phyloP scores from a whole-genome alignment of 2,797 vertebrate genomes.

The Tapirus indicus region DNA sequence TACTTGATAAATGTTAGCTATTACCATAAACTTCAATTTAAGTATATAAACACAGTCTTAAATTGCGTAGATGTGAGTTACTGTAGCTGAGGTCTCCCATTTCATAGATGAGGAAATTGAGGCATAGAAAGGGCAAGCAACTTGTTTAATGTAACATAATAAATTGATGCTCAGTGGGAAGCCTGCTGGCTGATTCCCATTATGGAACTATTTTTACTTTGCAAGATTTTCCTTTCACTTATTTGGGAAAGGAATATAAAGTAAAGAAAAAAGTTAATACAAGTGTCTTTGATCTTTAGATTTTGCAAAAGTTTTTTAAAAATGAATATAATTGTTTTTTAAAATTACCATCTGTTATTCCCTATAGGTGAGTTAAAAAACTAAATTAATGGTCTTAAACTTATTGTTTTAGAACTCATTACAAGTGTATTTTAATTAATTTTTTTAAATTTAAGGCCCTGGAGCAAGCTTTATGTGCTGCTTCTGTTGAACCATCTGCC shows the following conservation, averaged over 20 bases:
- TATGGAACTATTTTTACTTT: not conserved
- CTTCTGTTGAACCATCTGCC: constrained; percentile 39
- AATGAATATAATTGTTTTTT: constrained; percentile 15
- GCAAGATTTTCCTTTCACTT: not conserved
- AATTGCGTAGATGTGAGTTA: not conserved
- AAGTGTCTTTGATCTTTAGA: not conserved
- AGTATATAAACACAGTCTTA: not conserved
- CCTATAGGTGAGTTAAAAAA: constrained; percentile 43
- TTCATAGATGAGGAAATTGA: not conserved
- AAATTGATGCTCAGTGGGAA: not conserved
- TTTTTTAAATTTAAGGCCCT: not conserved
- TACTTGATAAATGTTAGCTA: not conserved
- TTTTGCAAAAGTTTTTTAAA: not conserved
- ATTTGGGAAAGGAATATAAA: constrained; percentile 2
- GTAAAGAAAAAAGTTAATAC: not conserved
- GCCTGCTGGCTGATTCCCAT: not conserved
- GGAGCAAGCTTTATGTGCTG: not conserved
- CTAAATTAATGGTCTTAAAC: constrained; percentile 13
- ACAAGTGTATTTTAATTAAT: constrained; percentile 56
- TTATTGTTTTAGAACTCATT: not conserved
- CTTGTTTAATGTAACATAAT: not conserved
- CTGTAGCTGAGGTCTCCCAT: not conserved
- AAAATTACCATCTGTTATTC: constrained; percentile 55
- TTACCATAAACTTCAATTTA: not conserved
- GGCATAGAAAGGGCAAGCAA: not conserved